Base-by-base conservation (phyloP, 2,113 vertebrate species). In the Acinonyx jubatus region DNA sequence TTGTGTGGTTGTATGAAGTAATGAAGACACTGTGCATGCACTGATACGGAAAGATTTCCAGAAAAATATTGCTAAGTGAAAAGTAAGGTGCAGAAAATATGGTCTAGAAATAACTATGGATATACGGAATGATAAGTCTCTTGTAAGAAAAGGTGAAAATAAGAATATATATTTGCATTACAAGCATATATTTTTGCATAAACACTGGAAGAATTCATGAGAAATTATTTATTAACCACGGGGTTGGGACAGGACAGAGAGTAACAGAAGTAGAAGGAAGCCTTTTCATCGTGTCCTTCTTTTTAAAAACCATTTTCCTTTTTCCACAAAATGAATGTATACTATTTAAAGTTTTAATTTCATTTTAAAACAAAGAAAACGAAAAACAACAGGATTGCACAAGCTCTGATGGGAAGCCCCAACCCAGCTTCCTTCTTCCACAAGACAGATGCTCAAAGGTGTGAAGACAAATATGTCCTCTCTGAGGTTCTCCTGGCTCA, bases 311-410 rank as follows among this genome's bases (percentile, higher is more conserved):
- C 11, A 9, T 91, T 80, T 85, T 89, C 15, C 16, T 61, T 66
- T 85, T 83, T 38, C 45, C 87, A 92, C 23, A 65, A 45, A 74
- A 48, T 57, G 48, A 68, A 88, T 83, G 25, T 36, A 83, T 69
- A 61, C 63, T 83, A 25, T 63, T 83, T 73, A 83, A 86, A 69
- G n/a, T 74, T 41, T 74, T 71, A 65, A 66, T 52, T 86, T 85
- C 41, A 91, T 73, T 91, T 92, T 25, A 78, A 89, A 93, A 61
- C 33, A 76, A 94, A 94, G 71, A 95, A 89, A 92, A 88, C 76
- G 31, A 68, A 82, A 82, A 57, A 76, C 25, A 79, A 3, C 3
- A 23, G 15, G 33, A 31, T 13, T 66, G 11, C 31, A 87, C 27
- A 82, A 48, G 4, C 25, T 61, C 36, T 33, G 18, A 25, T 13